Conservation (phyloP, 2,797 vertebrate species). For the Limosa lapponica region DNA sequence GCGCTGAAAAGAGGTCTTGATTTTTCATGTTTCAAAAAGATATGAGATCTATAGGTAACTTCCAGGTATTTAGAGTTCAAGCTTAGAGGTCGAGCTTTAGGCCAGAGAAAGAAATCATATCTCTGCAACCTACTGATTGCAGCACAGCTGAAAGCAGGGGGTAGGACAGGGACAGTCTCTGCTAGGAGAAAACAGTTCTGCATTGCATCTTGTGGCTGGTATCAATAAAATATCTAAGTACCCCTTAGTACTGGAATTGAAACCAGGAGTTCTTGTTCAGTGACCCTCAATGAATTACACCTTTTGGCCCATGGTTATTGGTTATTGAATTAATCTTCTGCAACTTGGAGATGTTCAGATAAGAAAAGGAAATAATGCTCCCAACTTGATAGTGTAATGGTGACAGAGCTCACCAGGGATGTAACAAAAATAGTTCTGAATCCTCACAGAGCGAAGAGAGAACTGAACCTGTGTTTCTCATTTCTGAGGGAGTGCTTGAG, state of each 20-base stretch:
- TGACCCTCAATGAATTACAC: neutral
- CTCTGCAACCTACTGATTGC: neutral
- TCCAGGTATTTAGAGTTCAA: no score
- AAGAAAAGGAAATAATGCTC: neutral
- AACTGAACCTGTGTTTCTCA: neutral
- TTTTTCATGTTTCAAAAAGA: neutral
- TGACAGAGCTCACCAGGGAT: neutral
- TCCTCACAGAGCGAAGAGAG: neutral
- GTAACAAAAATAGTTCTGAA: neutral
- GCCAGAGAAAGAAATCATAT: neutral
- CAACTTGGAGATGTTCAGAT: neutral
- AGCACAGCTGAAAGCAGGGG: neutral
- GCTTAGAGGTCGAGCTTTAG: neutral
- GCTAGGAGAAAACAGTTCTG: neutral
- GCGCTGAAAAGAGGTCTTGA: neutral
- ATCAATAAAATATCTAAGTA: neutral
- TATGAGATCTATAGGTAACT: accelerated
- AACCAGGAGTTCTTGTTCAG: neutral
- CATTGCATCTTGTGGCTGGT: neutral
- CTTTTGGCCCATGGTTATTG: neutral
- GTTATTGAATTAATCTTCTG: neutral
- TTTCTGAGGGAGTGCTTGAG: neutral
- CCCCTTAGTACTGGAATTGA: neutral
- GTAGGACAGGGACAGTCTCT: neutral
- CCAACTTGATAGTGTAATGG: neutral